Evolutionary conservation across 1,140 invertebrate species (phyloP), one percentile per base, ranked within the genome.

Genomic region (Archegozetes longisetosus): DNA sequence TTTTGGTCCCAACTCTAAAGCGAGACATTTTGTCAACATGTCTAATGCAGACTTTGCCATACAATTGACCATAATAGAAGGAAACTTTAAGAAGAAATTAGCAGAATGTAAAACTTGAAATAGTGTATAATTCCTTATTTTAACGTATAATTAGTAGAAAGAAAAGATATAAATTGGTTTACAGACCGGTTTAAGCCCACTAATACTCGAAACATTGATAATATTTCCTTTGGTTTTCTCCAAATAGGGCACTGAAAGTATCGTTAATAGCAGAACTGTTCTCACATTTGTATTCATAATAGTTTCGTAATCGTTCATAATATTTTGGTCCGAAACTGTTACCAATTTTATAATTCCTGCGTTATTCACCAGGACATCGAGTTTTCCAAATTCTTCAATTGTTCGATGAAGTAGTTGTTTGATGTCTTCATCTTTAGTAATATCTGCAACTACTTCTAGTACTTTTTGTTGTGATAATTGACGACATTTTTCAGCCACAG

Each of bases 131-230:
- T 14, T 14, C n/a, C n/a, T n/a, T n/a, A n/a, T n/a, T n/a, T n/a
- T n/a, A n/a, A n/a, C n/a, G n/a, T n/a, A n/a, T n/a, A n/a, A n/a
- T n/a, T n/a, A n/a, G n/a, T n/a, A n/a, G n/a, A n/a, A n/a, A n/a
- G 2, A 17, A 14, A 47, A 47, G n/a, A 47, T 14, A 47, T 47
- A 53, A 53, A 53, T 13, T 53, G n/a, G 13, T 22, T 53, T 22
- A 57, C 72, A 70, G 68, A 77, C 74, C 1, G 86, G 79, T 68
- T 87, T 72, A 6, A 86, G 74, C 25, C 87, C 87, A 68, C 80
- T 82, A 0, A 92, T 83, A 70, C 88, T 92, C 2, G 88, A 92
- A 0, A 93, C 82, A 70, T 92, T 93, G 0, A 95, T 85, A 65
- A 91, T 83, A 64, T 81, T 84, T 24, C 88, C 88, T 71, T 87